Evolutionary conservation across 2,888 invertebrate species (phyloP).

Genomic region (Eristalis arbustorum): DNA sequence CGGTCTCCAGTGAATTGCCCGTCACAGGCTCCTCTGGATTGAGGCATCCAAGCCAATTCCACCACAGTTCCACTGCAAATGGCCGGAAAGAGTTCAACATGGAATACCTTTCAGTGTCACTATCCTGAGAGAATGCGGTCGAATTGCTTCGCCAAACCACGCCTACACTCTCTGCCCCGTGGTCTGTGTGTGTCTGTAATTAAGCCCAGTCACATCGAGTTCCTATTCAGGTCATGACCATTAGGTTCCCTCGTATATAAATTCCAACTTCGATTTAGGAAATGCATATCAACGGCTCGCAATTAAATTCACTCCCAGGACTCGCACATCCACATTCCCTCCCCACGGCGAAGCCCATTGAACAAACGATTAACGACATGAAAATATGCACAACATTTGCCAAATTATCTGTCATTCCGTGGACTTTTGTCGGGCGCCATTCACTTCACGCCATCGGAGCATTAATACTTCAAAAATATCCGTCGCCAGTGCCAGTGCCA

Average conservation of each 20-base stretch:
- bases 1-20: not conserved
- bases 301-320: constrained; percentile 20
- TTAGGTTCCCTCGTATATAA: constrained; percentile 4
- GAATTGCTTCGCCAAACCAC: not conserved
- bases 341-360: not conserved
- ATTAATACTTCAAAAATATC: constrained; percentile 51
- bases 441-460: constrained; percentile 61
- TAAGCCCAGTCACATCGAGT: not conserved
- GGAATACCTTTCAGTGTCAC: not conserved
- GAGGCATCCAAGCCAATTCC: not conserved
- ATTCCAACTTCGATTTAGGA: constrained; percentile 30
- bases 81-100: not conserved
- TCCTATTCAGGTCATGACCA: constrained; percentile 9
- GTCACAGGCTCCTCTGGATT: not conserved
- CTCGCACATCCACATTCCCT: not conserved
- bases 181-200: not conserved
- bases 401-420: constrained; percentile 58
- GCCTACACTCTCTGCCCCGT: not conserved
- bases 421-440: constrained; percentile 40
- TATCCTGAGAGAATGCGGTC: not conserved
- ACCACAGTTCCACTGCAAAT: not conserved
- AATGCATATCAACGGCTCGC: constrained; percentile 24
- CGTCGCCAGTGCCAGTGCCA: not conserved
- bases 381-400: constrained; percentile 36
- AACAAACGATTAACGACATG: constrained; percentile 21